phyloP scores from a whole-genome alignment of 2,113 vertebrate species.

The Scatophagus argus region DNA sequence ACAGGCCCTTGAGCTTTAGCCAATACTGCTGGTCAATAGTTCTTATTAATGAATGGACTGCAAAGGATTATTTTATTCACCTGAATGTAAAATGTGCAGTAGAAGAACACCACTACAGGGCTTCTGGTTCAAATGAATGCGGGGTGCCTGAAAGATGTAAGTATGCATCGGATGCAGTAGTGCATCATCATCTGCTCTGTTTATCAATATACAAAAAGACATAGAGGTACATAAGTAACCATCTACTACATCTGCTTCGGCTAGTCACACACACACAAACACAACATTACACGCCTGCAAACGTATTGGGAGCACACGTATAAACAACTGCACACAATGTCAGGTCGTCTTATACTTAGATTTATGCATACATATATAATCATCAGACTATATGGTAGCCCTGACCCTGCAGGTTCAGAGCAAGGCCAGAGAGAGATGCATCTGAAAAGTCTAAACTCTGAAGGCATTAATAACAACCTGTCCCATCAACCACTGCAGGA shows the following conservation, averaged over 20 bases:
- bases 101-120: conserved; percentile 18
- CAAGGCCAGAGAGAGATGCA: conserved; percentile 71
- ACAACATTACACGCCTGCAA: neutral
- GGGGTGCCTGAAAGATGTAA: conserved; percentile 7
- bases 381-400: conserved; percentile 59
- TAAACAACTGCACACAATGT: neutral
- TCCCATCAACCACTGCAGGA: conserved; percentile 42
- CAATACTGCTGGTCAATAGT: conserved; percentile 68
- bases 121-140: conserved; percentile 11
- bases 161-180: neutral
- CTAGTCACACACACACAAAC: neutral
- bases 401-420: conserved; percentile 73
- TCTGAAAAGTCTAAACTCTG: conserved; percentile 58
- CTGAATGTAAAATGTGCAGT: conserved; percentile 48
- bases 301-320: neutral
- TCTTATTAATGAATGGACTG: conserved; percentile 74
- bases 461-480: conserved; percentile 73
- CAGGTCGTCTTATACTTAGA: conserved; percentile 65
- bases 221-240: neutral
- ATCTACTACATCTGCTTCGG: neutral
- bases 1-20: conserved; percentile 49
- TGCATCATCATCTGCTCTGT: neutral
- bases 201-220: conserved; percentile 21
- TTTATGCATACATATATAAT: conserved; percentile 79
- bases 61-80: conserved; percentile 66